Evolutionary conservation across 2,888 invertebrate species (phyloP), one percentile per base, ranked within the genome.

Genomic region (Zeuzera pyrina): DNA sequence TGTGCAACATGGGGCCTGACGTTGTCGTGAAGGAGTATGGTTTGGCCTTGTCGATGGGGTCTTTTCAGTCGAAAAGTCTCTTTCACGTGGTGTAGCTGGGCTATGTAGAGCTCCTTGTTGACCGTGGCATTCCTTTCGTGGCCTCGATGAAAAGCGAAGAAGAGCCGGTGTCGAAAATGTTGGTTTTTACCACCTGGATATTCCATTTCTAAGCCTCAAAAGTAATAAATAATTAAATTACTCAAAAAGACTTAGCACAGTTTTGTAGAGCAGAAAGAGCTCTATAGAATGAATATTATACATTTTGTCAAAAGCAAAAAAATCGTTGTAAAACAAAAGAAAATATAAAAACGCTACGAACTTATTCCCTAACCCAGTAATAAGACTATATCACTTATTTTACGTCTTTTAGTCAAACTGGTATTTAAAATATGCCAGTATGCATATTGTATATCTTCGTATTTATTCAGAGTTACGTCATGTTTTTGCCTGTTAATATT

Each of bases 341-440:
- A 22, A 22, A 7, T 22, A 22, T 22, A 6, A 22, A 22, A 22
- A 22, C 22, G 4, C 22, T n/a, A 22, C 21, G 8, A 19, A 19
- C 5, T 19, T 6, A 19, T 6, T 19, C 5, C 8, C 19, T 19
- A n/a, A n/a, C n/a, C n/a, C n/a, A n/a, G n/a, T n/a, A n/a, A 49
- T 49, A 55, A 45, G 44, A 43, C 36, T 39, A 33, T 39, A 39
- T 43, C 41, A 38, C 45, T 31, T 34, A 36, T 33, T 34, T 28
- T 31, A 36, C 33, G 36, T 19, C 36, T 25, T 36, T n/a, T 34
- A 33, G 33, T 31, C 33, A 36, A 36, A 29, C 30, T 31, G 34
- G 33, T 34, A 7, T 33, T 28, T 33, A 29, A 14, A 12, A n/a
- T n/a, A 16, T 10, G 30, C 16, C 6, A 11, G 15, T 27, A n/a